Conservation (phyloP, 2,888 invertebrate species). For the Synergus umbraculus region DNA sequence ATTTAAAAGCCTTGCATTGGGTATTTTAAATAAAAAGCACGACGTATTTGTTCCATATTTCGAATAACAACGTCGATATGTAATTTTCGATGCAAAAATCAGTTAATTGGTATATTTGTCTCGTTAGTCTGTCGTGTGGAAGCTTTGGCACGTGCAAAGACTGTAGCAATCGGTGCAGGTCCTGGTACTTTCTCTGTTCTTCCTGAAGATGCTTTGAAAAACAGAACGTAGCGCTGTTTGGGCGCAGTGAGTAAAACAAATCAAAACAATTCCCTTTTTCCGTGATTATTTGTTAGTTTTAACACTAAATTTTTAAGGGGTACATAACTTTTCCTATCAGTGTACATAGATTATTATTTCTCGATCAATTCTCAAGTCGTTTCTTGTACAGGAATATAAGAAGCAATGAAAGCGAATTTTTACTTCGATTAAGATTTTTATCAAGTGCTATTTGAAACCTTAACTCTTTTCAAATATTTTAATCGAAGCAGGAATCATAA, state of each 20-base stretch:
- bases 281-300: background rate
- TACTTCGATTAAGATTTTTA: background rate
- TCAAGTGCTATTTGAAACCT: background rate
- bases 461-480: background rate
- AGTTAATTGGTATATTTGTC: constrained; percentile 64
- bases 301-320: background rate
- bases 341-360: background rate
- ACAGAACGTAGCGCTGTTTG: constrained; percentile 68
- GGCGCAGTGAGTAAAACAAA: constrained; percentile 72
- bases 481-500: background rate
- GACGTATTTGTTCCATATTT: background rate
- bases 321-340: background rate
- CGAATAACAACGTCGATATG: background rate
- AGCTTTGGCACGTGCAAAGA: constrained; percentile 70
- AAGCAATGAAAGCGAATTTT: background rate
- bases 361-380: background rate
- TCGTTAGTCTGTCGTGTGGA: constrained; percentile 73
- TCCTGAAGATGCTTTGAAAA: constrained; percentile 67
- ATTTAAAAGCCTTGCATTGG: background rate
- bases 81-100: constrained; percentile 6
- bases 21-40: background rate
- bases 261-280: constrained; percentile 19
- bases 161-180: constrained; percentile 69
- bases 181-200: constrained; percentile 69
- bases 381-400: background rate